Evolutionary conservation across 1,140 invertebrate species (phyloP), one percentile per base, ranked within the genome.

Genomic region (Artemia franciscana): DNA sequence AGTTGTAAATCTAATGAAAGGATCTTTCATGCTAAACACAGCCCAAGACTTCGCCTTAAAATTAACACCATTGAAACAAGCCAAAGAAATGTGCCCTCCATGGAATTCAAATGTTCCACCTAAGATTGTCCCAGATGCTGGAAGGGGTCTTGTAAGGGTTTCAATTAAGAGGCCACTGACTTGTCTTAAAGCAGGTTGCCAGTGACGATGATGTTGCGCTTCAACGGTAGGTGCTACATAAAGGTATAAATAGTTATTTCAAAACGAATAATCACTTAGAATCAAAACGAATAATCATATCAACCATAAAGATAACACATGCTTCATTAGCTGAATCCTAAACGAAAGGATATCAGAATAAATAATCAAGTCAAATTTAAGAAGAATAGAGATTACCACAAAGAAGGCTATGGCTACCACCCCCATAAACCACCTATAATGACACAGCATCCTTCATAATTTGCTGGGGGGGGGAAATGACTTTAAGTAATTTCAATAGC

Each of bases 1-100:
- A 0, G 92, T 94, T 21, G 89, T 84, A 76, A 97, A 97, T 68
- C 85, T 89, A 64, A 97, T 95, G 64, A 83, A 89, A 0, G 92
- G 91, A 67, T 96, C 89, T 72, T 89, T 87, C 59, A 98, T 75
- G 64, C 88, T 93, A 72, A 97, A 97, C 26, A 96, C 70, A 1
- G 91, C 92, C 92, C 93, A 98, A 2, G 85, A 91, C 75, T 95
- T 96, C 26, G 91, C 85, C 66, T 91, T 91, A 73, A 97, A 94
- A 73, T 95, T 96, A 68, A 94, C 90, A 4, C 92, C 93, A 73
- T 96, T 91, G 77, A 96, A 98, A 73, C 92, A 96, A 5, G 91
- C 92, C 30, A 98, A 76, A 12, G 91, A 93, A 51, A 98, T 89
- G 71, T 93, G 91, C 26, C 84, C 88, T 23, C 79, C 78, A 66